Evolutionary conservation across 2,888 invertebrate species (phyloP).

Genomic region (Lasioglossum morio): DNA sequence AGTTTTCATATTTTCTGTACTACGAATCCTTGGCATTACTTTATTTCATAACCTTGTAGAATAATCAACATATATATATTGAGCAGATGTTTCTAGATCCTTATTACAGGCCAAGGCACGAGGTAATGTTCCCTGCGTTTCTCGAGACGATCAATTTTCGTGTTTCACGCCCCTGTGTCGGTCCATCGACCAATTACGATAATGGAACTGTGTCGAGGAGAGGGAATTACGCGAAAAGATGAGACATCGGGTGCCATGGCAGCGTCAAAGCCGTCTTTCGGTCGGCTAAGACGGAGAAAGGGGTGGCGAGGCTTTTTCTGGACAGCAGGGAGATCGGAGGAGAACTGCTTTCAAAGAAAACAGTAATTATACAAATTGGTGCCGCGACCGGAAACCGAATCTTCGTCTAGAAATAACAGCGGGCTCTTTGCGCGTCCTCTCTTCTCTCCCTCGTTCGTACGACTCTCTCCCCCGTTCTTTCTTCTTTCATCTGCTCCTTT

Average conservation of each 20-base stretch:
- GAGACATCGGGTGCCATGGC: neutral
- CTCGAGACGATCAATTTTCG: neutral
- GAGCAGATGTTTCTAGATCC: too few relatives aligned
- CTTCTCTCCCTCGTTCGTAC: neutral
- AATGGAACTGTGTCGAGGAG: constrained; percentile 21
- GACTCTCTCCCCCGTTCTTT: neutral
- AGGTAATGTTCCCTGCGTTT: neutral
- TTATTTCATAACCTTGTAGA: too few relatives aligned
- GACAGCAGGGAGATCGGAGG: constrained; percentile 45
- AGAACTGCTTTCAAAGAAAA: constrained; percentile 74
- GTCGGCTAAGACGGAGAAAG: constrained; percentile 11
- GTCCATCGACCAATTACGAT: constrained; percentile 32
- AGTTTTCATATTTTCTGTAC: too few relatives aligned
- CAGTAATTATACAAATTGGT: constrained; percentile 77
- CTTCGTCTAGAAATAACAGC: constrained; percentile 74
- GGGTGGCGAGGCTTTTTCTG: constrained; percentile 47
- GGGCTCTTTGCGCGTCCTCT: constrained; percentile 48
- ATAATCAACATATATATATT: too few relatives aligned
- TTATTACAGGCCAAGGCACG: too few relatives aligned
- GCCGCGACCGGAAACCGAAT: constrained; percentile 74
- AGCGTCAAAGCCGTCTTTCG: constrained; percentile 25
- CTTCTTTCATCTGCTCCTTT: constrained; percentile 10
- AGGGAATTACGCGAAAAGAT: neutral
- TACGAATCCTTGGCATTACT: too few relatives aligned
- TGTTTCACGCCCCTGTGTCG: constrained; percentile 1